Evolutionary conservation across 2,888 invertebrate species (phyloP), one percentile per base, ranked within the genome.

Genomic region (Nipponacmea schrenckii): DNA sequence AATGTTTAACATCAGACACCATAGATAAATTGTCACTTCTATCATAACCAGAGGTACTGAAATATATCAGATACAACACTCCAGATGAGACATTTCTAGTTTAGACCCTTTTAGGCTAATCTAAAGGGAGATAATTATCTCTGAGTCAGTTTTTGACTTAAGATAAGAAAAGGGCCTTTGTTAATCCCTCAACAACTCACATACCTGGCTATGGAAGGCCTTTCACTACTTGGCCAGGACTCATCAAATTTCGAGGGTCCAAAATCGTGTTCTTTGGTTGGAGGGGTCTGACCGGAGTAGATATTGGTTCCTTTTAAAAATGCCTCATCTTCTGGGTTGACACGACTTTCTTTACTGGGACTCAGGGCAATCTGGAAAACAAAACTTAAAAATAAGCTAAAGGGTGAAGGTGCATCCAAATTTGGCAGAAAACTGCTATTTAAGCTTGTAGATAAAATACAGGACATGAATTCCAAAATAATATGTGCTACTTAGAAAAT

Each of bases 201-300:
- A 46, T 74, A 86, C 85, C 83, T 82, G 3, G 80, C 67, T 27
- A 79, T 80, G 3, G 84, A 83, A 15, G 84, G 83, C 48, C 81
- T 72, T 66, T 86, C 85, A 70, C 80, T 85, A 24, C 80, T 80
- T 0, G 85, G 85, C 86, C 86, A 86, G 8, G 83, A 80, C 69
- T 86, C 86, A 73, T 86, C 82, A 77, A 85, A 83, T 10, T 74
- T 67, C 12, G 78, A 76, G 0, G 70, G 69, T n/a, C 75, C 71
- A 39, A 69, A 68, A n/a, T 69, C 65, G 4, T 71, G 64, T 26
- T 71, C 66, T 48, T 67, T 66, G 12, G 66, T 66, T 10, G 75
- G 70, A 1, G 71, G 50, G 15, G 71, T 68, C 31, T 73, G 56
- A 1, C 72, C 46, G 46, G 74, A 77, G 64, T 76, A 77, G n/a